These are phyloP conservation scores for Serranus cabrilla DNA, from an alignment of 2,797 vertebrate genomes.

Conservation along the genomic window DNA sequence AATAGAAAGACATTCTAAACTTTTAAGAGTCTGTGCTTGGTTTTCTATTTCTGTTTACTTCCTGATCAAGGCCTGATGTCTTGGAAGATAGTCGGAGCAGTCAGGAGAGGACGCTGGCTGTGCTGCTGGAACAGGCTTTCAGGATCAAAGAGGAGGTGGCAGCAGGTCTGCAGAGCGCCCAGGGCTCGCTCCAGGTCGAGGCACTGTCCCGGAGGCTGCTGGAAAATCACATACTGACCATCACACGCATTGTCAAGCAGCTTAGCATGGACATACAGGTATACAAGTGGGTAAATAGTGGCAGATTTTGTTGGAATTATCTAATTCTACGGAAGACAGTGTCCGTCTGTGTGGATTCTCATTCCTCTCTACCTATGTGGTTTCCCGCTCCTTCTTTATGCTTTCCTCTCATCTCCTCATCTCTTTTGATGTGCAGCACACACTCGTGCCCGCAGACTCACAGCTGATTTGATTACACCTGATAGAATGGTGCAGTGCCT, in stretches of 20 bases:
- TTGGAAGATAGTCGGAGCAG: constrained; percentile 76
- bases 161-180: constrained; percentile 77
- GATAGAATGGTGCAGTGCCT: constrained; percentile 60
- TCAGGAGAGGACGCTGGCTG: constrained; percentile 82
- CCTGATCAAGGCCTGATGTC: constrained; percentile 54
- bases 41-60: constrained; percentile 36
- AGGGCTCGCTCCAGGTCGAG: constrained; percentile 77
- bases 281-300: constrained; percentile 19
- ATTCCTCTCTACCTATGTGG: not conserved
- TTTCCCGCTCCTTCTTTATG: not conserved
- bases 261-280: constrained; percentile 89
- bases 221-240: constrained; percentile 88
- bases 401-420: constrained; percentile 25
- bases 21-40: not conserved
- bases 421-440: constrained; percentile 42
- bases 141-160: constrained; percentile 87
- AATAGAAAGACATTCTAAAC: not conserved
- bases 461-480: constrained; percentile 70
- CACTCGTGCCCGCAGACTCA: constrained; percentile 28
- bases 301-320: not conserved
- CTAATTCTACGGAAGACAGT: not conserved
- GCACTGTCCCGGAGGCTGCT: constrained; percentile 81
- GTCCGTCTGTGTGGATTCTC: not conserved
- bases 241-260: constrained; percentile 87
- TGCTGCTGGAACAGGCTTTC: constrained; percentile 88